These are phyloP conservation scores for Charadrius vociferus DNA, from an alignment of 2,113 vertebrate species.

Conservation along the genomic window DNA sequence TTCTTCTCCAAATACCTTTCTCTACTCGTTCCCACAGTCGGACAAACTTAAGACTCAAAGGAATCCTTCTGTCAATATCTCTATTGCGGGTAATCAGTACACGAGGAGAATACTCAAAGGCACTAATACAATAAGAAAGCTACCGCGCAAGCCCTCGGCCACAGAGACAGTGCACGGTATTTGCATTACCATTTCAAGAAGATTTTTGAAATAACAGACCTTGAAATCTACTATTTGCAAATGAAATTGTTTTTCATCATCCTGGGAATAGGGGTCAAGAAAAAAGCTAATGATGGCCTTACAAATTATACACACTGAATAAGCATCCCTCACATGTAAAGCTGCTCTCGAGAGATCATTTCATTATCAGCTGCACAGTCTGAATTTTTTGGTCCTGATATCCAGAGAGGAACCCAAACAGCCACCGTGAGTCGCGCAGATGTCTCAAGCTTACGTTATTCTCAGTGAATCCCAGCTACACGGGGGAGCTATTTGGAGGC, in stretches of 20 bases:
- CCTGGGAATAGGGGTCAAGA: slow-evolving; percentile 31
- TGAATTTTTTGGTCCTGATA: not conserved
- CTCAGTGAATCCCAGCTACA: not conserved
- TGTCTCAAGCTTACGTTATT: not conserved
- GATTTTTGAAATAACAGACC: slow-evolving; percentile 36
- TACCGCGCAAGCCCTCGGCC: not conserved
- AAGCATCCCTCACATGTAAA: not conserved
- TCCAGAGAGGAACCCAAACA: not conserved
- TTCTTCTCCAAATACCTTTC: slow-evolving; percentile 19
- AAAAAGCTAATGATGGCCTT: slow-evolving; percentile 16
- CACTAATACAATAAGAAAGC: not conserved
- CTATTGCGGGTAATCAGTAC: not conserved
- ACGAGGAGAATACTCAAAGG: slow-evolving; percentile 4
- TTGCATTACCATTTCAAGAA: slow-evolving; percentile 23
- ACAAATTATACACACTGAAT: not conserved
- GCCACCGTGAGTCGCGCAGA: accelerated
- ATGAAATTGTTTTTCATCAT: slow-evolving; percentile 29
- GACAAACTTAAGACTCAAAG: slow-evolving; percentile 16
- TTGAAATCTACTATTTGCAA: slow-evolving; percentile 45
- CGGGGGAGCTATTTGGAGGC: not conserved
- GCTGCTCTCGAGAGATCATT: not conserved
- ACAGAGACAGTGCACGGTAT: not conserved
- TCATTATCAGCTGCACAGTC: not conserved
- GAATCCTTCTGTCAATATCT: slow-evolving; percentile 42
- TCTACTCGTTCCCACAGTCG: not conserved